These are phyloP conservation scores for Cavia aperea DNA, from an alignment of 2,113 vertebrate species.

Conservation along the genomic window DNA sequence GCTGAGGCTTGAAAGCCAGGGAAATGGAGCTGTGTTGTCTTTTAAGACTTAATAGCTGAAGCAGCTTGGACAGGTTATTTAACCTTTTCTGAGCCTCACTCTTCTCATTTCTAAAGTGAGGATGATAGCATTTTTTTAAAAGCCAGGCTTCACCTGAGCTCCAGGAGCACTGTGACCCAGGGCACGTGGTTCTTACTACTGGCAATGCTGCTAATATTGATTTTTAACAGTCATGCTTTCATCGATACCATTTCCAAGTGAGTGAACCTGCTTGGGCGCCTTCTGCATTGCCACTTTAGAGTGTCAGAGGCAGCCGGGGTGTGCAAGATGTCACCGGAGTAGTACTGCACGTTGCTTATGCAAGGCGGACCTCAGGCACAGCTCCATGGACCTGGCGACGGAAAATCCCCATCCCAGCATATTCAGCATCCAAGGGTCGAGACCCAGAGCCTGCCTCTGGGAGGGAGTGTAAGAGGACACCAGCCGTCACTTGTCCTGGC, in stretches of 20 bases:
- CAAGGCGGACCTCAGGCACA: background rate
- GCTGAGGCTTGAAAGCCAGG: background rate
- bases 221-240: background rate
- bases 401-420: background rate
- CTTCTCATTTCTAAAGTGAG: background rate
- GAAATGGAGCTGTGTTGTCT: background rate
- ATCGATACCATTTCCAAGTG: background rate
- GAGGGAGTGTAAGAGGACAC: too few species aligned
- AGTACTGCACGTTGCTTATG: background rate
- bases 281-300: background rate
- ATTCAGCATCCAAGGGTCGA: background rate
- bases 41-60: background rate
- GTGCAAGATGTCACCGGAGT: rapidly evolving
- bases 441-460: background rate
- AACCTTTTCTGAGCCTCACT: background rate
- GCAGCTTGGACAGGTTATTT: background rate
- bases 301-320: background rate
- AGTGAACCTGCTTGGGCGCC: background rate
- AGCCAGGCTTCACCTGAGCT: background rate
- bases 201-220: background rate
- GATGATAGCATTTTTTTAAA: background rate
- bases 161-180: background rate
- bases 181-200: background rate
- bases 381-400: too few species aligned
- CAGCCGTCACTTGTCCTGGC: background rate